These are phyloP conservation scores for Scrobipalpa atriplicella DNA, from an alignment of 2,888 invertebrate species.

Conservation along the genomic window DNA sequence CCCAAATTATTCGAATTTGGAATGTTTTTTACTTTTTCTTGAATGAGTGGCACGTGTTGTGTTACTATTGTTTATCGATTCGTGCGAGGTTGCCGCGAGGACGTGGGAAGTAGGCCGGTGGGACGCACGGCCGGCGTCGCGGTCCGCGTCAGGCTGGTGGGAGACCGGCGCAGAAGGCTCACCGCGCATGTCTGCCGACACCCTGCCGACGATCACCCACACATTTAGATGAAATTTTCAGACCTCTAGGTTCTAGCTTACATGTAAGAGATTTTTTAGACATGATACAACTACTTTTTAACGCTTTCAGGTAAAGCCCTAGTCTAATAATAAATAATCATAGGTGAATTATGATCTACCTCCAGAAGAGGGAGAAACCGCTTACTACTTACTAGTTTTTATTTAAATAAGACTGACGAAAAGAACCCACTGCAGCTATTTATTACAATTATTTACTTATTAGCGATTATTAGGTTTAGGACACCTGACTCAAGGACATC, in stretches of 20 bases:
- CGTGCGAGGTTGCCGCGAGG: conserved; percentile 29
- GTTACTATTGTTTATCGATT: conserved; percentile 33
- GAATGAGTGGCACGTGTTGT: conserved; percentile 7
- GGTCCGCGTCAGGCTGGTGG: conserved; percentile 61
- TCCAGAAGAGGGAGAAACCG: too few relatives aligned
- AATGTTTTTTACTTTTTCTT: conserved; percentile 14
- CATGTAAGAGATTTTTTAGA: neutral
- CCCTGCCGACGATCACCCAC: conserved; percentile 52
- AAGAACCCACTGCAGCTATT: too few relatives aligned
- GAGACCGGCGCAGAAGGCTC: conserved; percentile 62
- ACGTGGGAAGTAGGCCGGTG: conserved; percentile 42
- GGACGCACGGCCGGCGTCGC: conserved; percentile 61
- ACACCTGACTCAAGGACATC: too few relatives aligned
- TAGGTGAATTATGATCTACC: too few relatives aligned
- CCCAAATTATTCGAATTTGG: conserved; percentile 31
- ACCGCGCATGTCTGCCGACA: conserved; percentile 49
- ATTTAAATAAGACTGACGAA: too few relatives aligned
- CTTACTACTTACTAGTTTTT: too few relatives aligned
- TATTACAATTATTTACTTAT: too few relatives aligned
- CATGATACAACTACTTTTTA: neutral
- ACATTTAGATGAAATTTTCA: conserved; percentile 34
- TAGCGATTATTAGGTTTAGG: too few relatives aligned
- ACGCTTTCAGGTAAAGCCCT: too few relatives aligned
- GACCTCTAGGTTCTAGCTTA: neutral
- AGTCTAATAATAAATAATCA: too few relatives aligned